phyloP scores from a whole-genome alignment of 2,113 vertebrate species.

The Fukomys damarensis region DNA sequence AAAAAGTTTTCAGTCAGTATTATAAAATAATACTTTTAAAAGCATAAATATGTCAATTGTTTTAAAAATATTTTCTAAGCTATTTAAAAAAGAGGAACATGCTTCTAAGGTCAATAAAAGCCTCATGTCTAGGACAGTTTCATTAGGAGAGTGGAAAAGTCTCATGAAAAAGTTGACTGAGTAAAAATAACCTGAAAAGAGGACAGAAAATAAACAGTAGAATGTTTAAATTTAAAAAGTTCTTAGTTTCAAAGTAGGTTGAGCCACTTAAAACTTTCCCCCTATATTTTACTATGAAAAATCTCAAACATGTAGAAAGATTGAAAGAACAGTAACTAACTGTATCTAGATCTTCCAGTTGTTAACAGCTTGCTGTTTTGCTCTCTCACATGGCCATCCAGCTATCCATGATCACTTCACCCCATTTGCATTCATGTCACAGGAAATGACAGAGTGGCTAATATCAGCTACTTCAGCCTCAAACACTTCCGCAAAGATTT shows the following conservation, averaged over 20 bases:
- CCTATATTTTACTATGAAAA: constrained; percentile 26
- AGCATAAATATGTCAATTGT: constrained; percentile 42
- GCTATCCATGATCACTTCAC: neutral
- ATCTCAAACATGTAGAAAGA: constrained; percentile 15
- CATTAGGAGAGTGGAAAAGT: constrained; percentile 49
- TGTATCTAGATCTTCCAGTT: neutral
- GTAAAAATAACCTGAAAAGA: constrained; percentile 63
- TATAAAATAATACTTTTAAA: constrained; percentile 16
- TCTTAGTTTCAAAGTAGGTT: neutral
- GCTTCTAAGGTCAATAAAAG: constrained; percentile 56
- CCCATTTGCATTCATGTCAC: constrained; percentile 4
- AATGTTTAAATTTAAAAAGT: constrained; percentile 55
- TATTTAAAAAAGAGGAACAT: constrained; percentile 50
- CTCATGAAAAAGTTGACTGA: constrained; percentile 54
- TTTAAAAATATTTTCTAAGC: constrained; percentile 63
- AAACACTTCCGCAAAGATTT: constrained; percentile 35
- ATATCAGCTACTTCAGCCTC: neutral
- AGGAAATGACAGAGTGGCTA: constrained; percentile 4
- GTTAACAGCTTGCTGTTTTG: neutral
- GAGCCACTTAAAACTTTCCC: neutral
- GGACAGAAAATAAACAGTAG: constrained; percentile 62
- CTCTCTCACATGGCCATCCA: neutral
- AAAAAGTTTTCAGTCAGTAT: constrained; percentile 52
- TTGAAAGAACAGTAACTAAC: neutral
- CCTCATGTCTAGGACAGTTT: constrained; percentile 39